These are phyloP conservation scores for Aradophagus sp. DNA, from an alignment of 1,140 invertebrate genomes.

Conservation along the genomic window DNA sequence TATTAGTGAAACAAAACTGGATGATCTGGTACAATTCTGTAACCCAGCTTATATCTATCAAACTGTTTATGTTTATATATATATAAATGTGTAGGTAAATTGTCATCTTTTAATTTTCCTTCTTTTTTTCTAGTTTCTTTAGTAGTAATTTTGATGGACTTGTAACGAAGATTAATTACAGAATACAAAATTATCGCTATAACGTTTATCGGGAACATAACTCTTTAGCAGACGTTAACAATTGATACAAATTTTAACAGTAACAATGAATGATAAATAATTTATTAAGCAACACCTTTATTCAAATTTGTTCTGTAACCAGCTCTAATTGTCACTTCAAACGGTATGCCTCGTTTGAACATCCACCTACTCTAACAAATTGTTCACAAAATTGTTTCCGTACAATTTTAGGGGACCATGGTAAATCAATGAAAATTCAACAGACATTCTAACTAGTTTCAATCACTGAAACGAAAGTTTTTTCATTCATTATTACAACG, in stretches of 20 bases:
- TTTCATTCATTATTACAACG: conserved; percentile 29
- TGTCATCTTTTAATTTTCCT: too few relatives aligned
- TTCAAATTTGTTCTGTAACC: conserved; percentile 35
- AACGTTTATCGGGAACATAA: conserved; percentile 40
- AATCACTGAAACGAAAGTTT: conserved; percentile 15
- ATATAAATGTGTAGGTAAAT: too few relatives aligned
- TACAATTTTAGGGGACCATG: conserved; percentile 41
- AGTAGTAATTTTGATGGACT: conserved; percentile 20
- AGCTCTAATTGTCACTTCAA: conserved; percentile 43
- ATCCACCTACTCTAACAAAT: conserved; percentile 15
- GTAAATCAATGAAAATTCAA: conserved; percentile 12
- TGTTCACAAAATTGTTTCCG: conserved; percentile 17
- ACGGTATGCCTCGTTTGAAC: conserved; percentile 15
- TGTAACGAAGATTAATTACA: conserved; percentile 46
- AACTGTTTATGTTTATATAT: conserved; percentile 26
- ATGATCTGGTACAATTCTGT: conserved; percentile 13
- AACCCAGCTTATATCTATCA: conserved; percentile 36
- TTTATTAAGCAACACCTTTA: conserved; percentile 47
- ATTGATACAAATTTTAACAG: conserved; percentile 49
- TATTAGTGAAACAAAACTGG: conserved; percentile 12
- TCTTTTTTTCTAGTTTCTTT: too few relatives aligned
- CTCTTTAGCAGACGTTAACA: conserved; percentile 40
- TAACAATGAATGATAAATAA: conserved; percentile 53
- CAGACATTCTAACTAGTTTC: conserved; percentile 3
- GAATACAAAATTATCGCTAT: conserved; percentile 43